phyloP scores from a whole-genome alignment of 2,113 vertebrate genomes.

The Ramphastos sulfuratus region DNA sequence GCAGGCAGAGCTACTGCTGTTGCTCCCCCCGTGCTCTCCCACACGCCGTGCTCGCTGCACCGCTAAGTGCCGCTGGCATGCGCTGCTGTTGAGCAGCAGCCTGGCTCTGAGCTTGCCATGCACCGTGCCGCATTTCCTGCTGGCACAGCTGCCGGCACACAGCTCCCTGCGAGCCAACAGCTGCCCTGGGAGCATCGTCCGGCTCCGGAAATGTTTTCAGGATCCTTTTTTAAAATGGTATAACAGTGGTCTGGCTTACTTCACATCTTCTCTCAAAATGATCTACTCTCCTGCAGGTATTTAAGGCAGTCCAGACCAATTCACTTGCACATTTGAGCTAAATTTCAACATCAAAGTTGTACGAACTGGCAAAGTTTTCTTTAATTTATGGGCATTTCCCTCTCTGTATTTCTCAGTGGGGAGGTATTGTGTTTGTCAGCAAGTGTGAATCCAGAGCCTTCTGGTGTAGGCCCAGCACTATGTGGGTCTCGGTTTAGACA shows the following conservation, averaged over 20 bases:
- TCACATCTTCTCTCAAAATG: not conserved
- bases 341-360: not conserved
- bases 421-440: not conserved
- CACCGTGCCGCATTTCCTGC: slow-evolving; percentile 35
- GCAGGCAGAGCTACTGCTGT: too few species aligned
- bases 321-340: not conserved
- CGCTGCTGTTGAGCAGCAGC: too few species aligned
- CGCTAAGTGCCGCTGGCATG: too few species aligned
- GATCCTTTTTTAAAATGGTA: not conserved
- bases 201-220: slow-evolving; percentile 6
- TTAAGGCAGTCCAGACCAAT: not conserved
- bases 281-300: not conserved
- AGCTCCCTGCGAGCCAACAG: not conserved
- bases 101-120: not conserved
- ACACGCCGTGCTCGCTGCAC: too few species aligned
- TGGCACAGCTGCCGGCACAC: not conserved
- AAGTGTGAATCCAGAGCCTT: too few species aligned
- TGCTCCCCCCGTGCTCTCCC: too few species aligned
- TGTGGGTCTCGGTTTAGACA: not conserved
- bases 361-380: not conserved
- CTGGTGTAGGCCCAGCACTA: not conserved
- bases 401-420: not conserved
- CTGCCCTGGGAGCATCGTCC: not conserved
- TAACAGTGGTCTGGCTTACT: not conserved
- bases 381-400: not conserved